Evolutionary conservation across 2,113 vertebrate genomes (phyloP).

Genomic region (Sprattus sprattus): DNA sequence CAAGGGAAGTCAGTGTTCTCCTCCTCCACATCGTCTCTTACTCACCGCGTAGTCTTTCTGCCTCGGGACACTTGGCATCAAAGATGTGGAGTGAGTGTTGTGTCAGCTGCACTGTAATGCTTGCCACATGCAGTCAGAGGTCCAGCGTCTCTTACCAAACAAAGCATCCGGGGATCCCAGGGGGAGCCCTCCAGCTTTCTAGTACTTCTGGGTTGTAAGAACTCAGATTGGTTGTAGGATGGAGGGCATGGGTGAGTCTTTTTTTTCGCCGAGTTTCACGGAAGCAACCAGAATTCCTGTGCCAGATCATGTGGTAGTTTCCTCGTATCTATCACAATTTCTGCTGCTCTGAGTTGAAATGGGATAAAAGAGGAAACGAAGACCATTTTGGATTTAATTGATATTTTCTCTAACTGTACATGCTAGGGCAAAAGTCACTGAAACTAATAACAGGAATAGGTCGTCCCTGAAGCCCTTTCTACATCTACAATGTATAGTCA

Average conservation of each 20-base stretch:
- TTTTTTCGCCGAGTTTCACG: not conserved
- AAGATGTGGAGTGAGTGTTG: not conserved
- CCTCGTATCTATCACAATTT: not conserved
- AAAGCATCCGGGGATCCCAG: not conserved
- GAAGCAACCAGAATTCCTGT: not conserved
- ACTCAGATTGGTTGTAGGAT: conserved; percentile 26
- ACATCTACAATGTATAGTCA: too few relatives aligned
- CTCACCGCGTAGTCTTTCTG: not conserved
- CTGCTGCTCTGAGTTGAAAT: not conserved
- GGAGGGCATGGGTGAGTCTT: conserved; percentile 18
- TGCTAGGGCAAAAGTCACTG: too few relatives aligned
- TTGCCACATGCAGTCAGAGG: not conserved
- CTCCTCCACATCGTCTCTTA: not conserved
- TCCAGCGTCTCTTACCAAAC: not conserved
- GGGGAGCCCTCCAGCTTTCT: conserved; percentile 39
- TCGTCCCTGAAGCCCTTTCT: too few relatives aligned
- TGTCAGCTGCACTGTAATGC: not conserved
- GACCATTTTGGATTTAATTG: too few relatives aligned
- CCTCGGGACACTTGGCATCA: conserved; percentile 1
- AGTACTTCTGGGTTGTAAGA: conserved; percentile 21
- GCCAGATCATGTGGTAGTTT: not conserved
- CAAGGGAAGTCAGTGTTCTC: not conserved
- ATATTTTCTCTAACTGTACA: too few relatives aligned
- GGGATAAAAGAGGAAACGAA: not conserved
- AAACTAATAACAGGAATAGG: too few relatives aligned